Conservation (phyloP, 2,797 vertebrate genomes). For the Lycodopsis pacificus region DNA sequence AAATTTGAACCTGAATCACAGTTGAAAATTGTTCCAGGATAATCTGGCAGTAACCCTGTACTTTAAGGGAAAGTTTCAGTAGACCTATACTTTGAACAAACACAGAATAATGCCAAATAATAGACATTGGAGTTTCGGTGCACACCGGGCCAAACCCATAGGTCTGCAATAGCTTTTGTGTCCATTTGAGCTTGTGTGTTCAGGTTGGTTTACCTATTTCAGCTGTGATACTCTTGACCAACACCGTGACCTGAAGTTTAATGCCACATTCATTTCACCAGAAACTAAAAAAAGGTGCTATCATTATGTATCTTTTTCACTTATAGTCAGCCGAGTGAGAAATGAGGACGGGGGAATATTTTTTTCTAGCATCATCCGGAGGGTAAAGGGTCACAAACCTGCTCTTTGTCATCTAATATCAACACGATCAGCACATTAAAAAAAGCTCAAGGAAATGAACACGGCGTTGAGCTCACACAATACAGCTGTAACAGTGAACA, state of each 20-base stretch:
- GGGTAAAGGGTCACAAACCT: slow-evolving; percentile 58
- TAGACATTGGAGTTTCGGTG: slow-evolving; percentile 62
- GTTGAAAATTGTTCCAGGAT: slow-evolving; percentile 57
- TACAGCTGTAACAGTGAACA: slow-evolving; percentile 44
- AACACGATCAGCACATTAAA: slow-evolving; percentile 57
- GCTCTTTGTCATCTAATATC: slow-evolving; percentile 61
- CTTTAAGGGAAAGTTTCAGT: slow-evolving; percentile 64
- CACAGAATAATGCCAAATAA: slow-evolving; percentile 69
- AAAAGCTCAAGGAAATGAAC: slow-evolving; percentile 64
- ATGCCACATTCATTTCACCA: slow-evolving; percentile 68
- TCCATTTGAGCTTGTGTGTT: slow-evolving; percentile 62
- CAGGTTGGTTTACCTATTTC: slow-evolving; percentile 66
- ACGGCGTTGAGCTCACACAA: slow-evolving; percentile 58
- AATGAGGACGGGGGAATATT: slow-evolving; percentile 55
- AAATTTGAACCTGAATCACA: slow-evolving; percentile 58
- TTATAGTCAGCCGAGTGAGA: slow-evolving; percentile 56
- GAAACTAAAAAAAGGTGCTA: slow-evolving; percentile 54
- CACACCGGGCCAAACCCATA: slow-evolving; percentile 46
- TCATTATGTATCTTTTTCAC: slow-evolving; percentile 49
- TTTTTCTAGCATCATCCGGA: slow-evolving; percentile 48
- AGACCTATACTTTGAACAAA: slow-evolving; percentile 76
- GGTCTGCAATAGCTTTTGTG: slow-evolving; percentile 60
- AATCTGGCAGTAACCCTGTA: slow-evolving; percentile 61
- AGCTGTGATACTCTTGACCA: slow-evolving; percentile 60
- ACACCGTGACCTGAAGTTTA: slow-evolving; percentile 72